phyloP scores from a whole-genome alignment of 2,888 invertebrate species.

The Salpingus planirostris region DNA sequence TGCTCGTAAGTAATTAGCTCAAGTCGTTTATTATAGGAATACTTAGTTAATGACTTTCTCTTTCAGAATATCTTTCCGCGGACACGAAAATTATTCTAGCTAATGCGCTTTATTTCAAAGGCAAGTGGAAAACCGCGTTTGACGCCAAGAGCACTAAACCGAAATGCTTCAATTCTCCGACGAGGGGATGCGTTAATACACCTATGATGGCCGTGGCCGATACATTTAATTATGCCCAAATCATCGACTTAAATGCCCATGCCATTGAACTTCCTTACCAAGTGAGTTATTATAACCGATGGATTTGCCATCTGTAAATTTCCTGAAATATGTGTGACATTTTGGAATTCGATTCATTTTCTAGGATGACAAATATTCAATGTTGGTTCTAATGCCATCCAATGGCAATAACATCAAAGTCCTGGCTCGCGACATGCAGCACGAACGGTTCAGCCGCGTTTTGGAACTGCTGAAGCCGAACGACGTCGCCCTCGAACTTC shows the following conservation, averaged over 20 bases:
- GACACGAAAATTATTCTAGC: conserved; percentile 59
- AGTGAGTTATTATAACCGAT: conserved; percentile 47
- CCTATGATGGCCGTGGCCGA: conserved; percentile 61
- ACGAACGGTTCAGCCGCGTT: conserved; percentile 46
- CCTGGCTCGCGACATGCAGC: conserved; percentile 50
- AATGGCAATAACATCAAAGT: conserved; percentile 43
- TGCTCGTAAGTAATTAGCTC: conserved; percentile 14
- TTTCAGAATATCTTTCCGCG: conserved; percentile 44
- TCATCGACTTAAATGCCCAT: conserved; percentile 56
- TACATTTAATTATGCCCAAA: conserved; percentile 50
- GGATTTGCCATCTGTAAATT: conserved; percentile 5
- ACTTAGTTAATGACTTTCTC: conserved; percentile 6
- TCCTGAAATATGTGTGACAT: conserved; percentile 12
- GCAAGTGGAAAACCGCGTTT: conserved; percentile 65
- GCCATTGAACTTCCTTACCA: conserved; percentile 67
- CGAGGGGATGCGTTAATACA: conserved; percentile 50
- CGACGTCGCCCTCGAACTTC: conserved; percentile 49
- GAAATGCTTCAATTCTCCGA: conserved; percentile 56
- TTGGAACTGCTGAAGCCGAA: conserved; percentile 40
- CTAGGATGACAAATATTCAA: conserved; percentile 53
- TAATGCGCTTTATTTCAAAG: conserved; percentile 71
- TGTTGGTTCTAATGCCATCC: conserved; percentile 54
- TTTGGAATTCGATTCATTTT: no score
- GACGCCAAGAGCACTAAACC: conserved; percentile 44
- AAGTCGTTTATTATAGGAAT: conserved; percentile 2